These are phyloP conservation scores for Boulengeromyrus knoepffleri DNA, from an alignment of 2,113 vertebrate species.

Conservation along the genomic window DNA sequence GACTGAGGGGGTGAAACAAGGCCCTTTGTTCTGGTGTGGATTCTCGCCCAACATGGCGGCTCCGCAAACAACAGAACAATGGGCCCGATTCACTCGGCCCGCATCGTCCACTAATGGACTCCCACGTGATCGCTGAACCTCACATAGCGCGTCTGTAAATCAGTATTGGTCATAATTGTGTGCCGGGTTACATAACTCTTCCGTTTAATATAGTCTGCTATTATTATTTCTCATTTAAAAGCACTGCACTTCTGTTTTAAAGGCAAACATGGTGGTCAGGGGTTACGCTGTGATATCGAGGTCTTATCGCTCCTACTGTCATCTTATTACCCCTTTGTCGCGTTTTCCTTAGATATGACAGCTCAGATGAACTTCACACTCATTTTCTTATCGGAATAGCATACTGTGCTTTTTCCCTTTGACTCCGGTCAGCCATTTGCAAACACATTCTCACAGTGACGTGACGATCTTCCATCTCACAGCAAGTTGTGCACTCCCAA, in stretches of 20 bases:
- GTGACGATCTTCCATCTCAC: neutral
- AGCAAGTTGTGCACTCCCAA: accelerated
- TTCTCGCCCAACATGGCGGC: neutral
- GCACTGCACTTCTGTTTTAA: neutral
- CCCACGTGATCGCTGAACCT: neutral
- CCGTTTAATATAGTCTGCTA: neutral
- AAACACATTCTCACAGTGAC: neutral
- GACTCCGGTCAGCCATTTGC: neutral
- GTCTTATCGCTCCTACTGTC: neutral
- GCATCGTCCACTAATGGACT: neutral
- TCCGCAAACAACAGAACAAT: neutral
- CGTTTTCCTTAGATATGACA: neutral
- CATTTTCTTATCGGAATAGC: neutral
- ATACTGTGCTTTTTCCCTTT: neutral
- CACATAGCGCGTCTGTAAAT: neutral
- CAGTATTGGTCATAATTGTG: neutral
- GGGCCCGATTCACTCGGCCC: neutral
- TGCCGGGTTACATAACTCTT: neutral
- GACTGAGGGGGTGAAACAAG: neutral
- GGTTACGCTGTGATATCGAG: neutral
- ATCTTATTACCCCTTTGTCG: neutral
- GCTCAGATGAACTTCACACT: neutral
- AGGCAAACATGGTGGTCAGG: neutral
- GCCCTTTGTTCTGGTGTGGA: neutral
- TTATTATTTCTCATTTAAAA: neutral